Base-by-base conservation (phyloP, 2,113 vertebrate genomes). In the Colistium nudipinnis region DNA sequence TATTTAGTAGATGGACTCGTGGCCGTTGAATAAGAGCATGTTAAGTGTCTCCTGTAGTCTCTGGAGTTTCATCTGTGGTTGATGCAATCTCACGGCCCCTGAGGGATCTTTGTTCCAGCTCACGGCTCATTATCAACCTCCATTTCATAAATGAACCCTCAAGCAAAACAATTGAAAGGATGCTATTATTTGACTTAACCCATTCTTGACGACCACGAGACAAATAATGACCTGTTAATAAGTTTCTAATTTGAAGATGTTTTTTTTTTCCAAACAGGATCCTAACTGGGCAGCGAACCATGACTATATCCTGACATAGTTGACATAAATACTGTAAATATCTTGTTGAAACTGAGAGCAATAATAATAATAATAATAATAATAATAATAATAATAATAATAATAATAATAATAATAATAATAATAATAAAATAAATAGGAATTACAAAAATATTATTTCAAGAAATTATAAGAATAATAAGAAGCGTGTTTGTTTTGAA, bases 1-100 rank as follows among this genome's bases (percentile, higher is more conserved):
- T 76, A 84, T 82, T 83, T 63, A 81, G 24, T 20, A 62, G 61
- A 57, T 30, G 20, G 24, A 22, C n/a, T 41, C 1, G 4, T 53
- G 48, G 45, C 47, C 41, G 60, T 57, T 73, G 43, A 49, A 73
- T 53, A 36, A 62, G 59, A 82, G 41, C 62, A 57, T 39, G 24
- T 60, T 61, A 54, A 66, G 54, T 62, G 36, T 75, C 57, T 72
- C 38, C 2, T 17, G 30, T 17, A 20, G 36, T 51, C 27, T 63
- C 30, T 71, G 33, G 51, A 70, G 20, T 49, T 14, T 56, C n/a
- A 48, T 47, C 36, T 27, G 41, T n/a, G 39, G 33, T 70, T 62
- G 25, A 41, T 31, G 20, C 70, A 28, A 67, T 17, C 30, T 55
- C 1, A 6, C 13, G 6, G 65, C 73, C 10, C 66, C 38, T 33